Percentiles rank a stretch among this genome's conserved stretches.
Conservation (phyloP, 2,888 invertebrate genomes). For the Callyntrura guangdongensis region DNA sequence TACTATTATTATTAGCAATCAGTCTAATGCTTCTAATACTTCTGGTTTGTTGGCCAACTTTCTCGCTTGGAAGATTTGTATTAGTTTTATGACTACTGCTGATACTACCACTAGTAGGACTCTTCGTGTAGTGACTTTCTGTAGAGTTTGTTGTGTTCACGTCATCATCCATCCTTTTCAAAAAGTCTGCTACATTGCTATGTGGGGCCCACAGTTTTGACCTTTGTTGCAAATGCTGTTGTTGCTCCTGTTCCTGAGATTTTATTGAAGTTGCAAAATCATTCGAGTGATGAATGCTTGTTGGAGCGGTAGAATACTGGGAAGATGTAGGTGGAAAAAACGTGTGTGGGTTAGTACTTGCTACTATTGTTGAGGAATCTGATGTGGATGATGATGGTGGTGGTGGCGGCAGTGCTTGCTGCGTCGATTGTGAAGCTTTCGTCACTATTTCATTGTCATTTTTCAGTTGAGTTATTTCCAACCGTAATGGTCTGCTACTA, state of each 20-base stretch:
- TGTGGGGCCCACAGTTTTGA: conserved; percentile 82
- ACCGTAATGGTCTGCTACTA: conserved; percentile 33
- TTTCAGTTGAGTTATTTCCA: conserved; percentile 66
- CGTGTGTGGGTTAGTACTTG: conserved; percentile 59
- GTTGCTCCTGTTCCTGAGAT: conserved; percentile 59
- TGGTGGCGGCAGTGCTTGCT: conserved; percentile 47
- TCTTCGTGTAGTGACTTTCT: conserved; percentile 42
- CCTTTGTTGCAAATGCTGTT: conserved; percentile 72
- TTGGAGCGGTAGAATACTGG: conserved; percentile 62
- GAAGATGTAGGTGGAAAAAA: conserved; percentile 41
- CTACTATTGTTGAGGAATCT: neutral
- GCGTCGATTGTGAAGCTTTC: conserved; percentile 47
- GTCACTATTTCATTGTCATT: conserved; percentile 71
- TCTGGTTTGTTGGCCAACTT: conserved; percentile 78
- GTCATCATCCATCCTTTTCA: conserved; percentile 77
- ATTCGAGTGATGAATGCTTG: conserved; percentile 56
- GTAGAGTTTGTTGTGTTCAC: conserved; percentile 65
- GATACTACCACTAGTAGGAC: neutral
- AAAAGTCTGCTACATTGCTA: conserved; percentile 79
- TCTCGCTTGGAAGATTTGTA: conserved; percentile 73
- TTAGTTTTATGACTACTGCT: conserved; percentile 63
- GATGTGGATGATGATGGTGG: neutral
- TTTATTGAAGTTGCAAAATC: conserved; percentile 71
- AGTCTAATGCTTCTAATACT: conserved; percentile 81
- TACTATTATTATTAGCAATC: conserved; percentile 76